Evolutionary conservation across 2,888 invertebrate genomes (phyloP), one percentile per base, ranked within the genome.

Genomic region (Drosophila merina): DNA sequence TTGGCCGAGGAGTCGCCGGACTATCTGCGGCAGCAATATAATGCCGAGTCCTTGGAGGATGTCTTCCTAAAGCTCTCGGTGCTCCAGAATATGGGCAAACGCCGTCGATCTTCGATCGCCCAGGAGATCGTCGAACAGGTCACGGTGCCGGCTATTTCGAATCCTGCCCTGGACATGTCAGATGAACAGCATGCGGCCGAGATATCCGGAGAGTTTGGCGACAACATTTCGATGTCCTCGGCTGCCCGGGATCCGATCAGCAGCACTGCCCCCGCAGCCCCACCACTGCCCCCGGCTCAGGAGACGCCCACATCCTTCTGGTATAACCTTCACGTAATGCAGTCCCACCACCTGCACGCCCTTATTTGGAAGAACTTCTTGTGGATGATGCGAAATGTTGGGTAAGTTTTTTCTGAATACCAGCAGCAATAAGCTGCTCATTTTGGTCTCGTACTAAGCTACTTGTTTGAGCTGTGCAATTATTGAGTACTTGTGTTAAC

Each of bases 351-450:
- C 82, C 95, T 97, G 95, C 94, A 94, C 79, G 96, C 97, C 0
- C 91, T 97, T 25, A 93, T 97, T 48, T 97, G 97, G 96, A 97
- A 97, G 91, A 97, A 97, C 90, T 95, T 96, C 86, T 93, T 97
- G 56, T 96, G 96, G 94, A 95, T 97, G 93, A 95, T 96, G 93
- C 93, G 97, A 82, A 97, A 97, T 91, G 94, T 95, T 72, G 95
- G 96, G 96, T 96, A 90, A 92, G 93, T 81, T 1, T 9, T 9
- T 8, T 8, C n/a, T 1, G 5, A 20, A 20, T 10, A 20, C 20
- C 9, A 44, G 25, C 4, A 10, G 10, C 10, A 44, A 5, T 44
- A 44, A 25, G 44, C 44, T 25, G 25, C 25, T 25, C 25, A 25
- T 10, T 44, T 25, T 9, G 9, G 10, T 9, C 31, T 10, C n/a